These are phyloP conservation scores for Melanostigma gelatinosum DNA, from an alignment of 2,113 vertebrate species.

Conservation along the genomic window DNA sequence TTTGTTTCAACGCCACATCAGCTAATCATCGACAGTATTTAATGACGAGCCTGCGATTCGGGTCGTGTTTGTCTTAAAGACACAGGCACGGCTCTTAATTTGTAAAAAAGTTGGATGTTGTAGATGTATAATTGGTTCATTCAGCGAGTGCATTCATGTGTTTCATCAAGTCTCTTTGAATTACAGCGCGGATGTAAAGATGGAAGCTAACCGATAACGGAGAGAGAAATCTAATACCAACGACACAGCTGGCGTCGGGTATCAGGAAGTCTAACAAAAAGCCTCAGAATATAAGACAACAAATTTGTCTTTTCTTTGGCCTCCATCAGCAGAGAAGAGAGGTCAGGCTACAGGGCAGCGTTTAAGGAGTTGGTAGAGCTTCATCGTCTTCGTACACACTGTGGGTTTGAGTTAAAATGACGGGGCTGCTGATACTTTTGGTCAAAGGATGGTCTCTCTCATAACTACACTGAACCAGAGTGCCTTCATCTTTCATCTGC, in stretches of 20 bases:
- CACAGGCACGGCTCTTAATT: constrained; percentile 1
- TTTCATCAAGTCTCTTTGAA: constrained; percentile 33
- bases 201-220: constrained; percentile 12
- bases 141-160: constrained; percentile 17
- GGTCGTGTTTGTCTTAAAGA: constrained; percentile 13
- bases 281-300: constrained; percentile 9
- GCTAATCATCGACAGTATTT: background rate
- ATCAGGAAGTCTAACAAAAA: constrained; percentile 25
- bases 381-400: background rate
- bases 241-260: background rate
- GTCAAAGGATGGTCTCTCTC: background rate
- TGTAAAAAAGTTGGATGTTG: constrained; percentile 1
- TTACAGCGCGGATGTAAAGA: constrained; percentile 36
- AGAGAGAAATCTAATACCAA: constrained; percentile 12
- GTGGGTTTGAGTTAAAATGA: background rate
- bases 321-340: constrained; percentile 1
- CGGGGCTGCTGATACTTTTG: constrained; percentile 1
- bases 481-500: constrained; percentile 21
- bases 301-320: constrained; percentile 33
- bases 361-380: background rate
- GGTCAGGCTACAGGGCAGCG: constrained; percentile 4
- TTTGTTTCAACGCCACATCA: background rate
- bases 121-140: constrained; percentile 32
- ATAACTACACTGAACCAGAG: background rate
- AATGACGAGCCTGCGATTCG: background rate